Conservation (phyloP, 53 echinoderm and acorn worm species). For the Arbacia lixula region DNA sequence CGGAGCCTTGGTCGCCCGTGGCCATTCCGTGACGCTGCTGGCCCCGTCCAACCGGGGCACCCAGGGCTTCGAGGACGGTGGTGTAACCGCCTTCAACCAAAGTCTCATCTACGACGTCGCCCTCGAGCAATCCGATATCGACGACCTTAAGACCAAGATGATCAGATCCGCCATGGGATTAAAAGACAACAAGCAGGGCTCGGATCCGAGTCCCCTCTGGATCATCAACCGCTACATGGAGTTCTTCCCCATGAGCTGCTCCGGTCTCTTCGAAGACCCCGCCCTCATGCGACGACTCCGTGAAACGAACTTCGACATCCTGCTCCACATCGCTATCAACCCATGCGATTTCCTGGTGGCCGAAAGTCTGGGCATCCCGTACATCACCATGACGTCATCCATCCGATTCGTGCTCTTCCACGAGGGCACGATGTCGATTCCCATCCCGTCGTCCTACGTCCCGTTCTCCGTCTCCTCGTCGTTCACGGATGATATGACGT, state of each 20-base stretch:
- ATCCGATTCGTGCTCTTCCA: constrained; percentile 4
- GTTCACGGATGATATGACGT: constrained; percentile 67
- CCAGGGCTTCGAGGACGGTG: constrained; percentile 1
- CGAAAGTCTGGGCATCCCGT: constrained; percentile 37
- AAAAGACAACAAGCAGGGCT: not conserved
- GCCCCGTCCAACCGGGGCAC: constrained; percentile 8
- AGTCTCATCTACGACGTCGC: constrained; percentile 3
- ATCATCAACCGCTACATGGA: constrained; percentile 4
- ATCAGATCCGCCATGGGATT: constrained; percentile 5
- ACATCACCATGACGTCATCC: constrained; percentile 37
- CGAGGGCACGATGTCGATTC: constrained; percentile 50
- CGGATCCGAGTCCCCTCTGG: not conserved
- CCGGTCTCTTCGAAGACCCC: not conserved
- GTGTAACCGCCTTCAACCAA: not conserved
- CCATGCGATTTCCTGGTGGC: constrained; percentile 53
- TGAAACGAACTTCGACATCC: constrained; percentile 32
- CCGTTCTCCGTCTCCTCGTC: constrained; percentile 46
- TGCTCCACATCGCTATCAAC: constrained; percentile 31
- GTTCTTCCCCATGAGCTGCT: constrained; percentile 9
- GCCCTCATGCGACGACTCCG: not conserved
- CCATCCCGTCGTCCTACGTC: constrained; percentile 71
- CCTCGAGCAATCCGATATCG: constrained; percentile 6
- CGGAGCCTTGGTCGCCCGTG: constrained; percentile 50
- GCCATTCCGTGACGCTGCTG: constrained; percentile 64
- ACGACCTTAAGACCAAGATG: constrained; percentile 6